These are phyloP conservation scores for Cryptoblepharus egeriae DNA, from an alignment of 2,797 vertebrate genomes.

Conservation along the genomic window DNA sequence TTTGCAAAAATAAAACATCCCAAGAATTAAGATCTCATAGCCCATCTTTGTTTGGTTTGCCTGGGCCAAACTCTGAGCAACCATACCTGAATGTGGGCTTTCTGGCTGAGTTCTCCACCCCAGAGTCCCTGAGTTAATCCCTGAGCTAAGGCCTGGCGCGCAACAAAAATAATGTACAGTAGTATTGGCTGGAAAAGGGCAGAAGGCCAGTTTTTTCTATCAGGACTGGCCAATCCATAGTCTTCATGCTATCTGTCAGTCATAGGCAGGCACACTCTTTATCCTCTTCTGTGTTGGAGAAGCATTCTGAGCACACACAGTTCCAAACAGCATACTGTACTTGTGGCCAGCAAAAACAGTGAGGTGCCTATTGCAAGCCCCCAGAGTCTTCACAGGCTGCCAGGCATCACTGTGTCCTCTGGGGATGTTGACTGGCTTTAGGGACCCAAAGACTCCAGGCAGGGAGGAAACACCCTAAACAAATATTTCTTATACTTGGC, in stretches of 20 bases:
- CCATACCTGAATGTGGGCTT: neutral
- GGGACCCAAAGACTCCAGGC: neutral
- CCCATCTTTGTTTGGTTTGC: neutral
- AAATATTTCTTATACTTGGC: no score
- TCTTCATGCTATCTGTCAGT: no score
- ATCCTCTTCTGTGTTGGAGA: no score
- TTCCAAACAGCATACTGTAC: no score
- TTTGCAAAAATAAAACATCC: no score
- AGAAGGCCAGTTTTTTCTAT: no score
- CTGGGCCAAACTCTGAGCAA: neutral
- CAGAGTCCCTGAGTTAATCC: constrained; percentile 10
- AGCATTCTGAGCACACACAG: no score
- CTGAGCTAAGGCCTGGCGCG: neutral
- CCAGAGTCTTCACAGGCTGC: neutral
- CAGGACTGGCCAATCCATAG: no score
- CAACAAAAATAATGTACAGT: neutral
- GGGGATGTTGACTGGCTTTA: neutral
- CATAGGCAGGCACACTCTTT: no score
- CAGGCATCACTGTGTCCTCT: neutral
- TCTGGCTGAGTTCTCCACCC: neutral
- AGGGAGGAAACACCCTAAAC: constrained; percentile 14
- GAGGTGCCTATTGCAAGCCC: no score
- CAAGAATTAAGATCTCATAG: no score
- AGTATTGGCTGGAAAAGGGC: neutral
- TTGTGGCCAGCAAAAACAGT: no score